A percentile compares a stretch with the other conserved stretches of the same genome.
Evolutionary conservation across 2,888 invertebrate species (phyloP).

Genomic region (Phorcus lineatus): DNA sequence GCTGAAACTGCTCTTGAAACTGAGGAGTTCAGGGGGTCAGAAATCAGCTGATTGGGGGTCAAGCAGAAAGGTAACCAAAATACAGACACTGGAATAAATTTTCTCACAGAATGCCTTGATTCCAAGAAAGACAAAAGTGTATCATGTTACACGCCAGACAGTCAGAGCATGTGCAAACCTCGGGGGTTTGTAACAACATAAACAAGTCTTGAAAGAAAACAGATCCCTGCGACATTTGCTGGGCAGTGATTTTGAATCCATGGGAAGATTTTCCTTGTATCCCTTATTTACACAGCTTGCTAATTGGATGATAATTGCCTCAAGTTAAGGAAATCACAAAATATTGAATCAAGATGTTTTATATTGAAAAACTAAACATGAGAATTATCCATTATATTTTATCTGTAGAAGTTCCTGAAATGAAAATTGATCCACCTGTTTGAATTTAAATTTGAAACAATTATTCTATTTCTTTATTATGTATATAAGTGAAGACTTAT

Average conservation of each 20-base stretch:
- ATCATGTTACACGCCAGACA: not conserved
- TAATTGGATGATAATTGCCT: slow-evolving; percentile 6
- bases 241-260: not conserved
- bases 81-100: not conserved
- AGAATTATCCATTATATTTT: no score
- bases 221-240: slow-evolving; percentile 4
- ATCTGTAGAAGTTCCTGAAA: no score
- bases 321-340: not conserved
- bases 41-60: slow-evolving; percentile 20
- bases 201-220: slow-evolving; percentile 21
- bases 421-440: no score
- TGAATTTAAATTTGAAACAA: no score
- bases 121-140: slow-evolving; percentile 3
- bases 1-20: not conserved
- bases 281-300: slow-evolving; percentile 17
- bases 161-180: slow-evolving; percentile 5
- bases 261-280: slow-evolving; percentile 10
- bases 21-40: slow-evolving; percentile 2
- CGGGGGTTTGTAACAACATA: slow-evolving; percentile 13
- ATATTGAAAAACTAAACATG: no score
- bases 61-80: slow-evolving; percentile 21
- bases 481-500: no score
- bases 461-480: no score
- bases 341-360: no score
- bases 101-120: slow-evolving; percentile 19